phyloP scores from a whole-genome alignment of 2,113 vertebrate genomes.

The Pelmatolapia mariae region DNA sequence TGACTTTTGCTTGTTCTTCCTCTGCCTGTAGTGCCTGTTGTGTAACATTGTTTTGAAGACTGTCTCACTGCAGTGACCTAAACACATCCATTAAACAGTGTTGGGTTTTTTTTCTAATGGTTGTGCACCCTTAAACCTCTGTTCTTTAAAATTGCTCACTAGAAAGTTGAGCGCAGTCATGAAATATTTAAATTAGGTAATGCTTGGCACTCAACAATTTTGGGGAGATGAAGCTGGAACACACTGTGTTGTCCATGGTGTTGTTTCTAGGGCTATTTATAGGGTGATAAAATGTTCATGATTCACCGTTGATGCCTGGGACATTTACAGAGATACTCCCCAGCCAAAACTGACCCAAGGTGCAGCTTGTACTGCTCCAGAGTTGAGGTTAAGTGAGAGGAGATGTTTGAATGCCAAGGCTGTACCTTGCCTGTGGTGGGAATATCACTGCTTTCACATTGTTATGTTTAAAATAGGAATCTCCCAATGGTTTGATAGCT shows the following conservation, averaged over 20 bases:
- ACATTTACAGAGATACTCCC: slow-evolving; percentile 26
- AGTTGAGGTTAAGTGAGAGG: slow-evolving; percentile 9
- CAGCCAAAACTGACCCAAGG: slow-evolving; percentile 20
- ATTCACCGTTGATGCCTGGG: neutral
- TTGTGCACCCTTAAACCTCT: neutral
- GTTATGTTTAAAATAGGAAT: neutral
- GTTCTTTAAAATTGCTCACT: neutral
- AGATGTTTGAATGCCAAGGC: neutral
- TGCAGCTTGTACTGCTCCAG: neutral
- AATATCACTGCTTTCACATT: neutral
- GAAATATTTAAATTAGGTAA: neutral
- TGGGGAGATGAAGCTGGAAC: neutral
- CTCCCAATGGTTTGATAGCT: neutral
- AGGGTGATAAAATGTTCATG: slow-evolving; percentile 18
- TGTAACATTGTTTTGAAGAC: neutral
- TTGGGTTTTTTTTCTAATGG: rapidly evolving
- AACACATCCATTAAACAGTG: neutral
- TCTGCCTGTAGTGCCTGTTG: neutral
- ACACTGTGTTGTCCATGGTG: neutral
- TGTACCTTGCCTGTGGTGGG: neutral
- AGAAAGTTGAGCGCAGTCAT: neutral
- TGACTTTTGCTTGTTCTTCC: slow-evolving; percentile 1
- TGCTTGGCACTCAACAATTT: neutral
- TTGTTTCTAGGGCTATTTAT: slow-evolving; percentile 38
- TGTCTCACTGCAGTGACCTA: neutral